Base-by-base conservation (phyloP, 2,888 invertebrate species). In the Rotaria sp. region DNA sequence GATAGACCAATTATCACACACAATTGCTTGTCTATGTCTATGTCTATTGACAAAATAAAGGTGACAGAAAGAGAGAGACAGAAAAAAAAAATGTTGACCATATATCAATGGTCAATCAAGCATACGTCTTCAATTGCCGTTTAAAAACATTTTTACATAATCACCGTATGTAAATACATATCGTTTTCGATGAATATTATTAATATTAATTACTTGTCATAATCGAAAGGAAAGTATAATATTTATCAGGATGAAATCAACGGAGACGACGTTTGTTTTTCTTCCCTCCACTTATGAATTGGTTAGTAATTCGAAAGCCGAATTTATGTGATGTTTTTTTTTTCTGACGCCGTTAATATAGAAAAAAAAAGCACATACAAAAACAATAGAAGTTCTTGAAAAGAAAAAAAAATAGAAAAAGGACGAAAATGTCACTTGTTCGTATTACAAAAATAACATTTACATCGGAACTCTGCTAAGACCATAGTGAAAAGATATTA, bases 361-460 rank as follows among this genome's bases (percentile, higher is more conserved):
- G 13, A 15, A 4, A 1, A 21, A 7, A 15, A 18, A 35, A 21
- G 35, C 18, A 67, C 38, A 35, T 35, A 35, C 67, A 35, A 67
- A 67, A 67, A 67, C 30, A 67, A 67, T 1, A 67, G 18, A 67
- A 67, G 67, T 67, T 67, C 67, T 67, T 67, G 67, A 67, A 67
- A 35, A 59, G 30, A 30, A 30, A 15, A 21, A 52, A 52, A 52
- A 55, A 26, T 4, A 13, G 5, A 48, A 8, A 26, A 26, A 55
- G 10, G 7, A 26, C 55, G 4, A 55, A 55, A 67, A 67, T 67
- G 67, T 30, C 35, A 35, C 7, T 35, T 21, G 35, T 67, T 67
- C 67, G 67, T 67, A 35, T 67, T 67, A 67, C 67, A 67, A 67
- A 67, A 35, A 67, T 67, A 67, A 67, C 67, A 67, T 67, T 67